Evolutionary conservation across 2,797 vertebrate species (phyloP).

Genomic region (Chiloscyllium punctatum): DNA sequence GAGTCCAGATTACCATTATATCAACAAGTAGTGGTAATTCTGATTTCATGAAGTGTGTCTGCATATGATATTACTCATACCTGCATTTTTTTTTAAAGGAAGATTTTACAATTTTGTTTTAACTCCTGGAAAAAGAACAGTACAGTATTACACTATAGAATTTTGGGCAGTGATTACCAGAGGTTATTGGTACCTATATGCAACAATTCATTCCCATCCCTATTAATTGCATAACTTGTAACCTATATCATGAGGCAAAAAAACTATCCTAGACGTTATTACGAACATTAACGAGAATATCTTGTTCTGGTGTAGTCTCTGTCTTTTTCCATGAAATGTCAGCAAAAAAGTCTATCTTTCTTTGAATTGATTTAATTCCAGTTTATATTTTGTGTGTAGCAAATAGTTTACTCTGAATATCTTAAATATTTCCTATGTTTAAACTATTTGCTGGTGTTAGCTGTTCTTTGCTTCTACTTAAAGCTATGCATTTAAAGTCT

Average conservation of each 20-base stretch:
- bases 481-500: not conserved
- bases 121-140: not conserved
- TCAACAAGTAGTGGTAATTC: not conserved
- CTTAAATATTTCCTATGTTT: not conserved
- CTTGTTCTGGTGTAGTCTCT: not conserved
- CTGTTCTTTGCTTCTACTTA: not conserved
- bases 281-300: too few relatives aligned
- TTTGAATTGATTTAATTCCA: not conserved
- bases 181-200: not conserved
- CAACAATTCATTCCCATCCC: not conserved
- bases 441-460: not conserved
- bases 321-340: not conserved
- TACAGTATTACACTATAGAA: not conserved
- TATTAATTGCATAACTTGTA: not conserved
- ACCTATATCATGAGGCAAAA: not conserved
- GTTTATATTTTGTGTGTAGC: not conserved
- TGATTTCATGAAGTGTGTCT: not conserved
- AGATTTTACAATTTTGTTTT: not conserved
- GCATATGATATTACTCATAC: not conserved
- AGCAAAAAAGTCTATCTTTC: not conserved
- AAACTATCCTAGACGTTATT: not conserved
- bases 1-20: not conserved
- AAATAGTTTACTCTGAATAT: not conserved
- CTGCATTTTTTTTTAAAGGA: not conserved
- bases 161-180: not conserved